Base-by-base conservation (phyloP, 2,888 invertebrate genomes). In the Nephrotoma flavescens region DNA sequence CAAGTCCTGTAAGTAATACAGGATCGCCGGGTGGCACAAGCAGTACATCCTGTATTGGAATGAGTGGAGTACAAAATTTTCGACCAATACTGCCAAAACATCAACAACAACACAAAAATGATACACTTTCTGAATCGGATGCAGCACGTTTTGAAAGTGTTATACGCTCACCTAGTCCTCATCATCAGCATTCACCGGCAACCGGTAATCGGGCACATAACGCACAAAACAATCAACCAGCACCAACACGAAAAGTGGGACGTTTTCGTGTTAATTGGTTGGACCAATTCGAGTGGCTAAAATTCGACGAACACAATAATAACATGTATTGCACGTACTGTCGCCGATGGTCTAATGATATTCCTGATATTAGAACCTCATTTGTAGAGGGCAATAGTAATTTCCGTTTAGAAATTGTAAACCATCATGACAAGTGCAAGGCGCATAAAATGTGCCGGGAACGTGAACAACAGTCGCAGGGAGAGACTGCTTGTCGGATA, bases 341-440 rank as follows among this genome's bases (percentile, higher is more conserved):
- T 89, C 93, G 95, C 88, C 95, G 95, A 89, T 96, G 95, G 95
- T 95, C 95, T 86, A 93, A 93, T 86, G 93, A 94, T 41, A 92
- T 95, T 88, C 94, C 95, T 12, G 94, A 95, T 88, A 95, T 95
- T 89, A 93, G 95, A 87, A 96, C 96, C n/a, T 95, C 95, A 0
- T 96, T 96, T 89, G 95, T 95, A n/a, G 94, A 95, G 89, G 96
- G 96, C 87, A 96, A 95, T 89, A 93, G 94, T 85, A 96, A 96
- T 91, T 96, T 96, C 91, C 93, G 95, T 86, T 92, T 95, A 88
- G 96, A 96, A 92, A 96, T 96, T 89, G 94, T 96, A 85, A 95
- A 96, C 90, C 96, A 96, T 91, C 96, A 96, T 90, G 95, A 96
- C 90, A 95, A 95, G 90, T 95, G 95, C 90, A 96, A 96, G 91